Evolutionary conservation across 2,113 vertebrate genomes (phyloP).

Genomic region (Sus scrofa): DNA sequence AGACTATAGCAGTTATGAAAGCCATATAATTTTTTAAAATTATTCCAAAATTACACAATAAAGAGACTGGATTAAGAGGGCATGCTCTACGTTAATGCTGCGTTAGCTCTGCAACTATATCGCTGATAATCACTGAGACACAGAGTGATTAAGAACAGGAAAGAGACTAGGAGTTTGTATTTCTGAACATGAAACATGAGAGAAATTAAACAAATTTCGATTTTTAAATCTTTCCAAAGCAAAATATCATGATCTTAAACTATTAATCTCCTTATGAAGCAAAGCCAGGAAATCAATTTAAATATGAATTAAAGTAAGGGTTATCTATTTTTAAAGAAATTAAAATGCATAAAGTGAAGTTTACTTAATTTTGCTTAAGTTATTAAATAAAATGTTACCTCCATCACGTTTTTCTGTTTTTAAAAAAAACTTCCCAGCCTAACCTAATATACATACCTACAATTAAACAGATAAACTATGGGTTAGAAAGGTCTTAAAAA

Average conservation of each 20-base stretch:
- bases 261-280: slow-evolving; percentile 86
- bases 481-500: slow-evolving; percentile 89
- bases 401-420: slow-evolving; percentile 91
- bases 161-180: slow-evolving; percentile 76
- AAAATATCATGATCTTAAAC: slow-evolving; percentile 82
- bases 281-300: slow-evolving; percentile 88
- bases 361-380: slow-evolving; percentile 89
- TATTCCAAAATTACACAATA: slow-evolving; percentile 78
- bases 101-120: slow-evolving; percentile 78
- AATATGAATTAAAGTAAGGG: slow-evolving; percentile 82
- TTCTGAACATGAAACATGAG: slow-evolving; percentile 72
- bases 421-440: slow-evolving; percentile 92
- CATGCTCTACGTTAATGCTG: slow-evolving; percentile 86
- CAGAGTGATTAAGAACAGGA: slow-evolving; percentile 70
- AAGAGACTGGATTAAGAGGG: slow-evolving; percentile 64
- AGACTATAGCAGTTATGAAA: slow-evolving; percentile 76
- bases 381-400: slow-evolving; percentile 92
- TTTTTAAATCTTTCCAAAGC: slow-evolving; percentile 81
- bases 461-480: slow-evolving; percentile 92
- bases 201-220: slow-evolving; percentile 73
- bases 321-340: slow-evolving; percentile 85
- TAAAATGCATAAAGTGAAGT: slow-evolving; percentile 88
- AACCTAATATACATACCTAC: slow-evolving; percentile 93
- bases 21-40: slow-evolving; percentile 55
- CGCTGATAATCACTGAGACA: slow-evolving; percentile 75